Evolutionary conservation across 2,888 invertebrate genomes (phyloP).

Genomic region (Sphinx pinastri): DNA sequence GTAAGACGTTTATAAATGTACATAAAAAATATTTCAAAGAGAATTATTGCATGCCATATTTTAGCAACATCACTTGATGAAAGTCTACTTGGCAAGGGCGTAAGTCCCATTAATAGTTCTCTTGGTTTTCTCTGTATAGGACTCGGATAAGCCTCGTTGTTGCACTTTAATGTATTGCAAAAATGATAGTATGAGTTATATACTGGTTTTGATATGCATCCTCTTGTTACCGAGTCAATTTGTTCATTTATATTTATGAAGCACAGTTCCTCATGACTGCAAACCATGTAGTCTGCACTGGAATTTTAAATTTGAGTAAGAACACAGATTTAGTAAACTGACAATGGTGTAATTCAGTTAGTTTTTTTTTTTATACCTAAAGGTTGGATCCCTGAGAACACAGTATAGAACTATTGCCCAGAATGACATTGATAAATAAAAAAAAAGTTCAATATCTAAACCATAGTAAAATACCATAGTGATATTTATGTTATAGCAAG

Average conservation of each 20-base stretch:
- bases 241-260: conserved; percentile 58
- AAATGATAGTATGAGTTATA: conserved; percentile 59
- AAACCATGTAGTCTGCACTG: conserved; percentile 59
- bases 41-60: not conserved
- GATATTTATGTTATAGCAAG: not conserved
- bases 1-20: not conserved
- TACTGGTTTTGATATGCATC: conserved; percentile 56
- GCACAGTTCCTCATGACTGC: conserved; percentile 58
- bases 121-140: conserved; percentile 30
- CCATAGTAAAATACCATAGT: no score
- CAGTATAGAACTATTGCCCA: no score
- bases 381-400: no score
- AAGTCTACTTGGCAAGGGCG: conserved; percentile 6
- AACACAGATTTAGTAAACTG: no score
- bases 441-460: no score
- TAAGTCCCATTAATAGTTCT: conserved; percentile 6
- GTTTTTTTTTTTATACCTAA: no score
- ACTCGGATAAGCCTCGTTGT: conserved; percentile 41
- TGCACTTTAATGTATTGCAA: conserved; percentile 57
- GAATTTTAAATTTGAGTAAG: conserved; percentile 38
- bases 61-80: not conserved
- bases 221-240: conserved; percentile 56
- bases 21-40: not conserved
- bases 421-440: no score
- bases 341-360: no score